Conservation (phyloP, 2,113 vertebrate species). For the Mesembrinibis cayennensis region DNA sequence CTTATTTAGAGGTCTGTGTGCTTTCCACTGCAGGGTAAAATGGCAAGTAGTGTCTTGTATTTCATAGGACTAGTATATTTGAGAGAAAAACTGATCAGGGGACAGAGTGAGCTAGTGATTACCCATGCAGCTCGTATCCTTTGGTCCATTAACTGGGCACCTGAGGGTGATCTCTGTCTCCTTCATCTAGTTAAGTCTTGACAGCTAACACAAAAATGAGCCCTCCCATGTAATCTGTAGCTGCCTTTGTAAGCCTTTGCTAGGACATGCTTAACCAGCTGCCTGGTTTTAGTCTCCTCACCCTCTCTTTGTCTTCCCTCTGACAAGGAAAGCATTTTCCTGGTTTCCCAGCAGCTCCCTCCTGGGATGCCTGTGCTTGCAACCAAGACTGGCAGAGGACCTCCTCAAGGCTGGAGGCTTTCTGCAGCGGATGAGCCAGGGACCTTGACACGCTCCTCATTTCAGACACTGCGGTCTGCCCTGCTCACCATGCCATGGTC, state of each 20-base stretch:
- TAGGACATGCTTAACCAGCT: neutral
- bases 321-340: neutral
- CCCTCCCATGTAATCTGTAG: neutral
- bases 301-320: neutral
- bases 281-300: neutral
- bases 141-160: neutral
- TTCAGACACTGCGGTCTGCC: neutral
- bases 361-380: neutral
- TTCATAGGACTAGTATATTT: neutral
- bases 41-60: neutral
- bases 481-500: neutral
- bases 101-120: neutral
- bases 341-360: neutral
- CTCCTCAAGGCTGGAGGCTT: neutral
- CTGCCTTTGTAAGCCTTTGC: neutral
- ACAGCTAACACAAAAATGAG: neutral
- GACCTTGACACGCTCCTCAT: neutral
- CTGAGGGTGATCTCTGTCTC: neutral
- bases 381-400: neutral
- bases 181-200: neutral
- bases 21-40: conserved; percentile 33
- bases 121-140: neutral
- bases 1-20: conserved; percentile 52
- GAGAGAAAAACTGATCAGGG: neutral
- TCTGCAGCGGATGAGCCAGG: neutral